Conservation (phyloP, 2,888 invertebrate genomes). For the Drosophila colorata region DNA sequence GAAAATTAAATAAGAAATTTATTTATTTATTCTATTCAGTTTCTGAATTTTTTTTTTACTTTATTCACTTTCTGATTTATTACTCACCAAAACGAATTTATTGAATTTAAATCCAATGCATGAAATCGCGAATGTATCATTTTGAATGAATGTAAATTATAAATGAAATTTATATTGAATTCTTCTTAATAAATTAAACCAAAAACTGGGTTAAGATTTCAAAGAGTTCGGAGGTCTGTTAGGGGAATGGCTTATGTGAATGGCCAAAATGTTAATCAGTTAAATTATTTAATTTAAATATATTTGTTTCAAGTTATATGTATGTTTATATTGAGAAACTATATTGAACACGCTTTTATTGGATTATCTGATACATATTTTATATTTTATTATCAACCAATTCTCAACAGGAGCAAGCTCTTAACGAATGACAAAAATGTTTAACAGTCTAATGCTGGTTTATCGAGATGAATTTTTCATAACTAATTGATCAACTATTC, state of each 20-base stretch:
- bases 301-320: neutral
- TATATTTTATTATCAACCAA: no score
- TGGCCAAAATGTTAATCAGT: neutral
- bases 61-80: neutral
- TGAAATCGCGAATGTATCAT: neutral
- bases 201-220: conserved; percentile 1
- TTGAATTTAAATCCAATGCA: neutral
- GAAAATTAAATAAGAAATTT: neutral
- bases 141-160: neutral
- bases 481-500: no score
- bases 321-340: no score
- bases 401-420: no score
- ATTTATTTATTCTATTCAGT: neutral
- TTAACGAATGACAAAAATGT: no score
- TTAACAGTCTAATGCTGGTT: no score
- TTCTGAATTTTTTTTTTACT: neutral
- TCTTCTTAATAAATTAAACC: neutral
- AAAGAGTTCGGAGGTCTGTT: neutral
- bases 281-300: neutral
- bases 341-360: no score
- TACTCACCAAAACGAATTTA: neutral
- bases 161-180: neutral
- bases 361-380: no score
- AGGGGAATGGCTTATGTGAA: neutral
- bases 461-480: no score